A percentile compares a stretch with the other conserved stretches of the same genome.
phyloP scores from a whole-genome alignment of 2,113 vertebrate genomes.

The Hemiscyllium ocellatum region DNA sequence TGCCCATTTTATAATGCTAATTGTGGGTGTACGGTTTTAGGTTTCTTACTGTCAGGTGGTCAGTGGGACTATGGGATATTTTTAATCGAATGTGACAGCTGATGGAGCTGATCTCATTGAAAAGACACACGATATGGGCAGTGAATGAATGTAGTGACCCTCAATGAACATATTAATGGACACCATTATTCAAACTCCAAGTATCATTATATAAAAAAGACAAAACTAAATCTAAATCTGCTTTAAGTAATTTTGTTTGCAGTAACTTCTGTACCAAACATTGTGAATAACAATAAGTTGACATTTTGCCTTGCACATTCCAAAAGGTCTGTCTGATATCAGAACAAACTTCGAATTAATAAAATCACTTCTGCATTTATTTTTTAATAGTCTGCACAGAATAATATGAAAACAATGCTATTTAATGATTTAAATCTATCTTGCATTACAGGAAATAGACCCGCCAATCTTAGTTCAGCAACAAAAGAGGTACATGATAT shows the following conservation, averaged over 20 bases:
- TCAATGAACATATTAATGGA: conserved; percentile 86
- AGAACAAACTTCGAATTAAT: background rate
- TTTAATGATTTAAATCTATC: background rate
- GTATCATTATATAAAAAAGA: conserved; percentile 31
- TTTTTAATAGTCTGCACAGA: background rate
- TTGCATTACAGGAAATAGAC: background rate
- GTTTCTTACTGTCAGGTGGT: conserved; percentile 93
- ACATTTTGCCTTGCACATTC: background rate
- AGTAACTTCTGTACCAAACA: conserved; percentile 5
- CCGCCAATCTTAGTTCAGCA: background rate
- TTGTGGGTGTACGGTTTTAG: conserved; percentile 74
- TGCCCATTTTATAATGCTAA: conserved; percentile 99
- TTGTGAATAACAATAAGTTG: background rate
- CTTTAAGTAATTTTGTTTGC: conserved; percentile 24
- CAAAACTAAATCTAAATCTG: conserved; percentile 28
- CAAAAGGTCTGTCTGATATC: conserved; percentile 6
- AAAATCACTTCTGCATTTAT: background rate
- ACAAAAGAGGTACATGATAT: background rate
- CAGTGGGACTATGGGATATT: conserved; percentile 82
- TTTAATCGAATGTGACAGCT: conserved; percentile 98
- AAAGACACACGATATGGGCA: conserved; percentile 91
- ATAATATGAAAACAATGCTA: background rate
- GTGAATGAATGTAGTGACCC: conserved; percentile 81
- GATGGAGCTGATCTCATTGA: conserved; percentile 96
- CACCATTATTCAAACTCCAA: conserved; percentile 66